Evolutionary conservation across 1,140 invertebrate species (phyloP), one percentile per base, ranked within the genome.

Genomic region (Asobara japonica): DNA sequence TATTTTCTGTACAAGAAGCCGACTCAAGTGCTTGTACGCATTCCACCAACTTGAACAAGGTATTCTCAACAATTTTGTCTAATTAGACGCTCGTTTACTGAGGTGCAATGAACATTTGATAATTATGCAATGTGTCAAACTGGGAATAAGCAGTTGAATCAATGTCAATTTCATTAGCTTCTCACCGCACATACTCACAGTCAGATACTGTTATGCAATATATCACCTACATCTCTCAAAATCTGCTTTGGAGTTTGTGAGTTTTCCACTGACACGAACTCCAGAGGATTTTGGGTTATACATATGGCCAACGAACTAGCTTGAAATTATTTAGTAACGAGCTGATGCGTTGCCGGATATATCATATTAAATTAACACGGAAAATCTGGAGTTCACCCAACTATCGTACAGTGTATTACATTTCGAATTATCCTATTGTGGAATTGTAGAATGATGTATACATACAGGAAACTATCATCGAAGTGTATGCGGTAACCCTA

Each of bases 251-350:
- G 51, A 25, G 51, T 25, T 25, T 6, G 20, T 5, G 20, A 25
- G 25, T 51, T 51, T 18, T 20, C 11, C 22, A 7, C 6, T 18
- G 7, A 22, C 13, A 18, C 25, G 25, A 56, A 5, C 51, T 10
- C 51, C 4, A 25, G 51, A 25, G 51, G 18, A 68, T 68, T 68
- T 68, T 48, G 22, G 25, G 5, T 7, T 38, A 31, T 66, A 33
- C 31, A 31, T 38, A 33, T 29, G 38, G 36, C 25, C 20, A 62
- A 31, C 41, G 20, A 56, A 30, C 71, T 33, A 67, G 61, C 25
- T 56, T 68, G 64, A 27, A 62, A 68, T 72, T 72, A 72, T 72
- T 72, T 51, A 33, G 13, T 51, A n/a, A n/a, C n/a, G n/a, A n/a
- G n/a, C n/a, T n/a, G 60, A 68, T 61, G 71, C 62, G 71, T 68